Evolutionary conservation across 2,888 invertebrate genomes (phyloP), one percentile per base, ranked within the genome.

Genomic region (Hydriomena furcata): DNA sequence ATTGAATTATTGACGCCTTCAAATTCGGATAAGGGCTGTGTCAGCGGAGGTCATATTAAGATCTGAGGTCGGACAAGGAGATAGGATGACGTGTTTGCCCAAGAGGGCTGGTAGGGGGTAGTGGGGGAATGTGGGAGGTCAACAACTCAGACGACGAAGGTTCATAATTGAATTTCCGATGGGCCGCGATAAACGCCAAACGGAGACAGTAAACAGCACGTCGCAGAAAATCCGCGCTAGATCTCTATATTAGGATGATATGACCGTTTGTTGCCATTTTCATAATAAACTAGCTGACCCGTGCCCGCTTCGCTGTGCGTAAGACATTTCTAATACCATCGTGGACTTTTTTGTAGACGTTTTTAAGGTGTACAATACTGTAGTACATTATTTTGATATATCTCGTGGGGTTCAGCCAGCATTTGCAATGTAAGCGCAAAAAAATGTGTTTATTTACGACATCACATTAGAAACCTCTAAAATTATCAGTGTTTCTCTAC

Each of bases 91-190:
- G 50, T 67, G 66, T 73, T 72, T 68, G 54, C 52, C 56, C 60
- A 60, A 45, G 50, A 54, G 51, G 54, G 56, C 49, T 36, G 52
- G 57, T 44, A 32, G 31, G 53, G 52, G 53, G 47, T 34, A 32
- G 53, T 55, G 52, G 50, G 55, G 43, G 45, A 53, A 48, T 55
- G 49, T 52, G 51, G 58, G 56, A 55, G 65, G 60, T 66, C 61
- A 65, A 65, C 66, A 63, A 60, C 51, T 56, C 49, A 50, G 47
- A 52, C 65, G 66, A 68, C 63, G 68, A 73, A 72, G 74, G 79
- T 67, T 65, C 67, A 70, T 82, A 83, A 83, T 84, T 80, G 72
- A 82, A 82, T 82, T 82, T 73, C 66, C 68, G 65, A 73, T 68
- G 79, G 77, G 68, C 69, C 69, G 65, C 71, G 73, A 77, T 81